Conservation (phyloP, 2,797 vertebrate species). For the Mallotus villosus region DNA sequence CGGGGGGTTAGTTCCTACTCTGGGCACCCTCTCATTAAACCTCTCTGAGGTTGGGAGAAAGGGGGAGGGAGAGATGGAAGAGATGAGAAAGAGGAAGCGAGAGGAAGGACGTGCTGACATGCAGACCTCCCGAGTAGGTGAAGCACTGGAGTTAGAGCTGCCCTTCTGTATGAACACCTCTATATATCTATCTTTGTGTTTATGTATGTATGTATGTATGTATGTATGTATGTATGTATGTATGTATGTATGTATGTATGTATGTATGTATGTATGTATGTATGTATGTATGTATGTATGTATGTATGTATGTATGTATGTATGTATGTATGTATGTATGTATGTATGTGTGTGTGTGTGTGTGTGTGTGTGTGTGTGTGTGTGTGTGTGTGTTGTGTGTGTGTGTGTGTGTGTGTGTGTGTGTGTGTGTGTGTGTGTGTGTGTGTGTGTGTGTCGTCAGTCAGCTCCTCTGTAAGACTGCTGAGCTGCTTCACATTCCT, state of each 20-base stretch:
- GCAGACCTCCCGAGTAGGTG: background rate
- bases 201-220: too few species aligned
- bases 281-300: too few species aligned
- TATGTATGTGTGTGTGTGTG: background rate
- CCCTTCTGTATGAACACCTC: background rate
- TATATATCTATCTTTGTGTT: too few species aligned
- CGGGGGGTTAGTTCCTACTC: background rate
- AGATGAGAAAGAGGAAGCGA: background rate
- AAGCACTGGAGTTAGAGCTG: background rate
- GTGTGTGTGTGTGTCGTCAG: background rate
- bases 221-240: too few species aligned
- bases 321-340: too few species aligned
- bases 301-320: too few species aligned
- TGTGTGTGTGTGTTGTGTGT: background rate
- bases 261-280: too few species aligned
- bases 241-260: too few species aligned
- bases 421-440: background rate
- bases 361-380: background rate
- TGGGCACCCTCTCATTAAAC: slow-evolving; percentile 3
- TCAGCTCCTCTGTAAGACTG: background rate
- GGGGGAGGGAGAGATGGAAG: background rate
- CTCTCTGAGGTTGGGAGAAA: background rate
- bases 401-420: background rate
- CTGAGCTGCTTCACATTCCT: slow-evolving; percentile 7
- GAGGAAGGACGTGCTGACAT: too few species aligned